Conservation (phyloP, 2,888 invertebrate species). For the Cactoblastis cactorum region DNA sequence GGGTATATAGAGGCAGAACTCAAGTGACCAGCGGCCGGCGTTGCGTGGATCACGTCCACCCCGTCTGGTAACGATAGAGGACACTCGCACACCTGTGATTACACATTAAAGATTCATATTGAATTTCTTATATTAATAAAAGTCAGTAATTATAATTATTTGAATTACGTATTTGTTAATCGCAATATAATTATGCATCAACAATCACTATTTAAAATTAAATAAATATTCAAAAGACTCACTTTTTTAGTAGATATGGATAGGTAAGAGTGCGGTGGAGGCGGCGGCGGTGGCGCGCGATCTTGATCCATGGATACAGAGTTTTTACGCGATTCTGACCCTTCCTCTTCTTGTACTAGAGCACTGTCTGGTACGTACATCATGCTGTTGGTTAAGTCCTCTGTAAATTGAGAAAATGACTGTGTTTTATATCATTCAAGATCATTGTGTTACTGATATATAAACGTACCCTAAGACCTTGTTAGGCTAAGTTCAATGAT, state of each 20-base stretch:
- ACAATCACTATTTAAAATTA: no score
- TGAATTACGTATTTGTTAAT: no score
- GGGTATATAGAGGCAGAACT: slow-evolving; percentile 99
- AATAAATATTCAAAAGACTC: neutral
- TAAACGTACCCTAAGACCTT: no score
- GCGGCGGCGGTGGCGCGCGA: slow-evolving; percentile 63
- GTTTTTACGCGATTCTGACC: slow-evolving; percentile 71
- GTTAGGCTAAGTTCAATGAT: no score
- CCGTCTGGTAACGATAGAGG: slow-evolving; percentile 92
- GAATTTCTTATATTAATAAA: no score
- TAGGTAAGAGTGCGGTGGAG: slow-evolving; percentile 81
- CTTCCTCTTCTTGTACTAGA: slow-evolving; percentile 90
- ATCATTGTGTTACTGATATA: no score
- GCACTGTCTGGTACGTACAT: slow-evolving; percentile 95
- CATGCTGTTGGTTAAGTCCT: slow-evolving; percentile 87
- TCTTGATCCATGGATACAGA: slow-evolving; percentile 68
- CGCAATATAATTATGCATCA: no score
- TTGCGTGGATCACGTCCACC: slow-evolving; percentile 95
- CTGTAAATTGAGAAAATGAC: slow-evolving; percentile 29
- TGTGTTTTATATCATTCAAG: no score
- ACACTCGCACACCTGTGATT: slow-evolving; percentile 90
- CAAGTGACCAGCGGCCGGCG: slow-evolving; percentile 97
- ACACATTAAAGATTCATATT: slow-evolving; percentile 13
- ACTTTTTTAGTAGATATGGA: slow-evolving; percentile 94
- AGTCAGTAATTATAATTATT: no score